Conservation (phyloP, 2,113 vertebrate genomes). For the Odontophorus gujanensis region DNA sequence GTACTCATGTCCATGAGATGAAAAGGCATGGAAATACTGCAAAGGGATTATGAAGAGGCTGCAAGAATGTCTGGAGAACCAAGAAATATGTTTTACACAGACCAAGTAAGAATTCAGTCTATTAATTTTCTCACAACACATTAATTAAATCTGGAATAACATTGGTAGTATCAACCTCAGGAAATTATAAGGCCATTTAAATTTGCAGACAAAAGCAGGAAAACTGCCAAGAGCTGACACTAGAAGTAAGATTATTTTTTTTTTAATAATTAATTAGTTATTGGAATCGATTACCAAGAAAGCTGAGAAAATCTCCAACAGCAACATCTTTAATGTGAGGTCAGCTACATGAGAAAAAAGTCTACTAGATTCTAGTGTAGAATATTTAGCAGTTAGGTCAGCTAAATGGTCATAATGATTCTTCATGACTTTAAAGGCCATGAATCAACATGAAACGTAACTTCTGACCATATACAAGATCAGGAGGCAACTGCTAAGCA, state of each 20-base stretch:
- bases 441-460: background rate
- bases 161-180: background rate
- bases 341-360: background rate
- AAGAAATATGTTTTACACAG: background rate
- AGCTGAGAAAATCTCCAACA: background rate
- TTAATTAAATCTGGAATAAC: background rate
- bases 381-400: background rate
- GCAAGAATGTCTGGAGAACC: background rate
- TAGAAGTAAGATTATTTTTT: background rate
- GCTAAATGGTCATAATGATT: background rate
- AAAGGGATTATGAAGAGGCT: background rate
- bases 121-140: background rate
- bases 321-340: background rate
- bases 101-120: background rate
- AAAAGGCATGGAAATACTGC: background rate
- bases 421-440: background rate
- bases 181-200: background rate
- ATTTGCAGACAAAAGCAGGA: background rate
- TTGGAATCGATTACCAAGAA: background rate
- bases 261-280: background rate
- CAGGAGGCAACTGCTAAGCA: background rate
- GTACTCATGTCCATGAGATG: accelerated
- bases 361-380: background rate
- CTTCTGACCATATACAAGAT: background rate
- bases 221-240: background rate